Base-by-base conservation (phyloP, 2,888 invertebrate species). In the Calameuta filiformis region DNA sequence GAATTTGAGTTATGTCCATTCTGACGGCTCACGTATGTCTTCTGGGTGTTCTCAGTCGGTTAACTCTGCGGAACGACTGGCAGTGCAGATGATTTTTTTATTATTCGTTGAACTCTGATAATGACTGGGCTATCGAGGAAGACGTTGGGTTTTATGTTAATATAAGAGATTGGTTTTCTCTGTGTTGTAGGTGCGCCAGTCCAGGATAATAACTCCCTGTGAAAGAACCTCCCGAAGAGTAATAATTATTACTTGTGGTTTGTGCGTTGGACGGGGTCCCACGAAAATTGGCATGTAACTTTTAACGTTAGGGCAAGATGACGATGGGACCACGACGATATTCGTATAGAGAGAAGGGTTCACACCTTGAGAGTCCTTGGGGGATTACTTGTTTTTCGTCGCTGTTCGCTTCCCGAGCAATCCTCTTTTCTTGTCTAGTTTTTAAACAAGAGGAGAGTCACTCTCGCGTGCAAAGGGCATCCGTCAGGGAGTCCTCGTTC, bases 81-180 rank as follows among this genome's bases (percentile, higher is more conserved):
- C 56, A 56, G 15, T 23, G 56, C 56, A 56, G 56, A 56, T 56
- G 9, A 56, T 56, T 56, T 23, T 56, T 23, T 23, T 56, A 56
- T 15, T 56, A 15, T 56, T 9, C 23, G 23, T 56, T 23, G 9
- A 23, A 2, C 2, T 23, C 56, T 6, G 23, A 56, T 56, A 56
- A 56, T 56, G 23, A 56, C 56, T 23, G 56, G 56, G 56, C 23
- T 56, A 56, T 56, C 23, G 56, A 2, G 23, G 76, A 83, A 83
- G 86, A 87, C 83, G 84, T 81, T 84, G 79, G 83, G 83, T 87
- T 86, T 89, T 88, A 89, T 89, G 90, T 86, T 89, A 89, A 89
- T 89, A 56, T 56, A 56, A 56, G 23, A 56, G 56, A 56, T 56
- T 56, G 23, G 23, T 56, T 56, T 9, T 77, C 80, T 74, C 75